Evolutionary conservation across 2,797 vertebrate species (phyloP).

Genomic region (Macrochelys suwanniensis): DNA sequence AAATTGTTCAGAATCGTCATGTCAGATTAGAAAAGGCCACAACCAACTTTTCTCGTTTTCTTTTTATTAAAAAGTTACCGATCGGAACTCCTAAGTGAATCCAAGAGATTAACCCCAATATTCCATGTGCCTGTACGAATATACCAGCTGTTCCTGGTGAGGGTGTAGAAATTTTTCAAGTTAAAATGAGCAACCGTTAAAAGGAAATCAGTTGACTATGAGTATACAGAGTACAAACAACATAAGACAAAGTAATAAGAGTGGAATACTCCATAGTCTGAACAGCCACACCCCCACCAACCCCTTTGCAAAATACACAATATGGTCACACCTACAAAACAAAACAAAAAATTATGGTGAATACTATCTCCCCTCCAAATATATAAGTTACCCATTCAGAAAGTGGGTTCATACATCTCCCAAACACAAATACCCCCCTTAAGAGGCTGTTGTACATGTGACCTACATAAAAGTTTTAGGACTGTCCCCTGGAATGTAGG

Average conservation of each 20-base stretch:
- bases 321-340: background rate
- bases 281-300: background rate
- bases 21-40: background rate
- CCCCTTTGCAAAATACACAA: background rate
- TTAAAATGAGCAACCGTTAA: slow-evolving; percentile 25
- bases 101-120: background rate
- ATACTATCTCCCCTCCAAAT: background rate
- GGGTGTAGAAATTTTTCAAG: background rate
- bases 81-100: background rate
- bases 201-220: background rate
- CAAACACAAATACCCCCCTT: background rate
- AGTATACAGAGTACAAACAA: background rate
- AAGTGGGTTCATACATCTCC: background rate
- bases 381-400: background rate
- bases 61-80: background rate
- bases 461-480: background rate
- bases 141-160: background rate
- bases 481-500: background rate
- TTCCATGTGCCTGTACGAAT: background rate
- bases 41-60: background rate
- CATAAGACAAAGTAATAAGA: background rate
- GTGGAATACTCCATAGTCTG: background rate
- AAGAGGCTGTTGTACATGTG: background rate
- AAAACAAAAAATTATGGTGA: background rate
- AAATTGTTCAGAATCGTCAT: background rate